A percentile compares a stretch with the other conserved stretches of the same genome.
Evolutionary conservation across 2,888 invertebrate species (phyloP).

Genomic region (Rhagonycha lutea): DNA sequence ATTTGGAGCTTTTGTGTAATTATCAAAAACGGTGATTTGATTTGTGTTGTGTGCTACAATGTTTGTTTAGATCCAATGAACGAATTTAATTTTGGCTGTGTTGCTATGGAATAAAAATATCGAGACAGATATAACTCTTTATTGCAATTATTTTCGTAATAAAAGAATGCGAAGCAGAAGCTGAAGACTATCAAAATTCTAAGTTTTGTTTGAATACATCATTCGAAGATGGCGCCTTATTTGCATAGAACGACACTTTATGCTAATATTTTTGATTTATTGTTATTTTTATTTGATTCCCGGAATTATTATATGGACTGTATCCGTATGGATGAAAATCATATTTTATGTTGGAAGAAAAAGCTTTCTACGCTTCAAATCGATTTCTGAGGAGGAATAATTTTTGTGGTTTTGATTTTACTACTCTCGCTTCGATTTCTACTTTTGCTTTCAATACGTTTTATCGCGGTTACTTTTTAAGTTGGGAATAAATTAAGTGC

Average conservation of each 20-base stretch:
- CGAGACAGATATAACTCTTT: conserved; percentile 1
- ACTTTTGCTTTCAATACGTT: conserved; percentile 15
- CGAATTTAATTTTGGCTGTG: not conserved
- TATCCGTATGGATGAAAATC: conserved; percentile 59
- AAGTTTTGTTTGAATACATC: conserved; percentile 39
- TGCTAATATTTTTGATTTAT: conserved; percentile 56
- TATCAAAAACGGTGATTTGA: conserved; percentile 1
- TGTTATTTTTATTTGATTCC: conserved; percentile 58
- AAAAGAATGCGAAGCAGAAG: conserved; percentile 33
- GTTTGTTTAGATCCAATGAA: not conserved
- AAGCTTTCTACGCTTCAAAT: conserved; percentile 46
- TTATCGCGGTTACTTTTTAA: not conserved
- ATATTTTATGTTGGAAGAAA: conserved; percentile 53
- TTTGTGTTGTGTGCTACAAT: not conserved
- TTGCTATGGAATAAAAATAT: not conserved
- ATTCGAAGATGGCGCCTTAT: conserved; percentile 52
- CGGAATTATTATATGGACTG: conserved; percentile 59
- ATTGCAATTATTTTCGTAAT: conserved; percentile 27
- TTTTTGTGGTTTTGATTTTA: conserved; percentile 47
- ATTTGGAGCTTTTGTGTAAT: conserved; percentile 22
- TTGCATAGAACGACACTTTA: conserved; percentile 56
- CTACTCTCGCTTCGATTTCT: conserved; percentile 48
- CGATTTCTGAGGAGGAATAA: conserved; percentile 50
- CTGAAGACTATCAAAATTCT: conserved; percentile 32
- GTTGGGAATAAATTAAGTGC: conserved; percentile 9